Base-by-base conservation (phyloP, 2,888 invertebrate genomes). In the Leistus spinibarbis region DNA sequence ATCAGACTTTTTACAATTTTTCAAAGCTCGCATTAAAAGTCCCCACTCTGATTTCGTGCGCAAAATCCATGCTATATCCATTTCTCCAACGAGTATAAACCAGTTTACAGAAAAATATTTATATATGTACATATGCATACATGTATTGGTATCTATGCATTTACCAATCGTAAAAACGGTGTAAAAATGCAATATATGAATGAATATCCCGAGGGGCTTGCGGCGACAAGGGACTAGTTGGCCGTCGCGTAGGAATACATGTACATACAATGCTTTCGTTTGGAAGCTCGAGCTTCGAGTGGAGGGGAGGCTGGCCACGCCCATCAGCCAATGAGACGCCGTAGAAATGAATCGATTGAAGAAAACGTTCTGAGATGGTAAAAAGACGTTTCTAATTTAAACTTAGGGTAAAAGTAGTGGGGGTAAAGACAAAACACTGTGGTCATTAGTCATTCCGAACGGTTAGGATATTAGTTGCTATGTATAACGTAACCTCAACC, bases 311-410 rank as follows among this genome's bases (percentile, higher is more conserved):
- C 13, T 27, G 78, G 81, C 84, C 82, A 84, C 85, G 85, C 86
- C 86, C 82, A 81, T 80, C 78, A 79, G 80, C 86, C 86, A 86
- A 86, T 86, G 81, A 80, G 78, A 81, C 79, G 79, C 78, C 71
- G 76, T 79, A 62, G 80, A 63, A 24, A 40, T 73, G 84, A 68
- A 85, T 86, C 86, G 83, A 85, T 85, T 82, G 84, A 86, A 86
- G 86, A 86, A 86, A 86, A 85, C 82, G 80, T 83, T 85, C 86
- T 86, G 83, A 85, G 86, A 84, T 83, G 80, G 83, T 84, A 86
- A 85, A 86, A 86, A 86, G 86, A 86, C 85, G 85, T 84, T 85
- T 82, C 80, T 82, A 82, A 83, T 84, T 83, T 79, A 80, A 84
- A 84, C 83, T 84, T 83, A 82, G 79, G 27, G 19, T 53, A 23